Evolutionary conservation across 2,888 invertebrate genomes (phyloP), one percentile per base, ranked within the genome.

Genomic region (Drosophila fungiperda): DNA sequence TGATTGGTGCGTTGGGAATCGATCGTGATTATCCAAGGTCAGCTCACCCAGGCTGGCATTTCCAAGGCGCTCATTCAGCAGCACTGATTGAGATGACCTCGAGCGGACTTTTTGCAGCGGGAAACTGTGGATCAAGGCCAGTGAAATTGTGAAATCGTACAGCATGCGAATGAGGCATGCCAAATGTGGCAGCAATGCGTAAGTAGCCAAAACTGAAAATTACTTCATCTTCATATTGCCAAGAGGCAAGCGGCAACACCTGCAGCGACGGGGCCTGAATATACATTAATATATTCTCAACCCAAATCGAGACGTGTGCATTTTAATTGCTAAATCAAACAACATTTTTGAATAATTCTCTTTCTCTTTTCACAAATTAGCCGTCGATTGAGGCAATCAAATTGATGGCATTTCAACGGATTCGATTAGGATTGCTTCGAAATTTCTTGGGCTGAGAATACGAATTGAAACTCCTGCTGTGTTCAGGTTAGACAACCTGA

Each of bases 351-450:
- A 79, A 78, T 87, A 87, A 82, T 82, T 80, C 40, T 49, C 29
- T 42, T 20, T 26, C 20, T 32, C 42, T 82, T 78, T 85, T 80
- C 74, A 69, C 72, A 90, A 92, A 91, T 91, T 90, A 88, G 76
- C 82, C 85, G 85, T 53, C 87, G 90, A 91, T 90, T 85, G 89
- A 91, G 70, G 78, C 85, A 87, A 88, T 90, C 91, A 91, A 87
- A 80, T 89, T 90, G 80, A 89, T 92, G 83, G 88, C 71, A 76
- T 76, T 80, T 75, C 78, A 76, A 65, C 73, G 66, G 66, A 23
- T 45, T 1, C 54, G 45, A 45, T 45, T 57, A 17, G 50, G 64
- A 80, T 66, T 67, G 58, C 52, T 35, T 54, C 4, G 42, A 58
- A 53, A 29, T 33, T 33, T 57, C 40, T 60, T 9, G 33, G 57